Evolutionary conservation across 2,797 vertebrate species (phyloP).

Genomic region (Takifugu ocellatus): DNA sequence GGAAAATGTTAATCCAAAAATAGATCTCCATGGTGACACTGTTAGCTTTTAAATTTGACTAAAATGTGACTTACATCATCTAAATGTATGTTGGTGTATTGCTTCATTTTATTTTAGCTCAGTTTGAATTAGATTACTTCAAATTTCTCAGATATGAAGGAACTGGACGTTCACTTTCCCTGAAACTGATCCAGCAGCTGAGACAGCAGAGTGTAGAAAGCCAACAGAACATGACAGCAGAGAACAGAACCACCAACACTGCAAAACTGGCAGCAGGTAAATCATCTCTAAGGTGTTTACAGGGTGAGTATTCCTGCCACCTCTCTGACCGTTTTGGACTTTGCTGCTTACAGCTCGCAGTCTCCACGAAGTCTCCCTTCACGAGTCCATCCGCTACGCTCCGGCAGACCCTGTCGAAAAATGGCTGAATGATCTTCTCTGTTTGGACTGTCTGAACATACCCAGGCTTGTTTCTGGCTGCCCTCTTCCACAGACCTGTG

Average conservation of each 20-base stretch:
- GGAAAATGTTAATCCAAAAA: too few species aligned
- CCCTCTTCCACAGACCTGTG: slow-evolving; percentile 89
- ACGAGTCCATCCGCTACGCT: slow-evolving; percentile 94
- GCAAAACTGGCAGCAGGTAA: slow-evolving; percentile 86
- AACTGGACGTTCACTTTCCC: slow-evolving; percentile 93
- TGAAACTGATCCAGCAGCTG: slow-evolving; percentile 96
- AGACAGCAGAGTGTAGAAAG: slow-evolving; percentile 90
- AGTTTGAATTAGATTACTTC: too few species aligned
- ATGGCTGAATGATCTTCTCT: slow-evolving; percentile 94
- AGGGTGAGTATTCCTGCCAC: neutral
- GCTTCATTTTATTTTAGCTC: too few species aligned
- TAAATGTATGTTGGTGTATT: too few species aligned
- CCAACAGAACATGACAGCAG: slow-evolving; percentile 85
- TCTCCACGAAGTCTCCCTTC: slow-evolving; percentile 91
- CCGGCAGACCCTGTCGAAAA: slow-evolving; percentile 91
- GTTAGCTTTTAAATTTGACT: too few species aligned
- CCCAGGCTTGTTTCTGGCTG: slow-evolving; percentile 92
- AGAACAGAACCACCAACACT: slow-evolving; percentile 84
- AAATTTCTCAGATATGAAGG: slow-evolving; percentile 85
- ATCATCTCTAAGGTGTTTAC: too few species aligned
- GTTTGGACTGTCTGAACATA: slow-evolving; percentile 92
- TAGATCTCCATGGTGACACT: too few species aligned
- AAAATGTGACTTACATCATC: too few species aligned
- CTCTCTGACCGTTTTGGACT: neutral
- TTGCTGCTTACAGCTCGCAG: slow-evolving; percentile 75